Evolutionary conservation across 2,113 vertebrate genomes (phyloP).

Genomic region (Cochlearius cochlearius): DNA sequence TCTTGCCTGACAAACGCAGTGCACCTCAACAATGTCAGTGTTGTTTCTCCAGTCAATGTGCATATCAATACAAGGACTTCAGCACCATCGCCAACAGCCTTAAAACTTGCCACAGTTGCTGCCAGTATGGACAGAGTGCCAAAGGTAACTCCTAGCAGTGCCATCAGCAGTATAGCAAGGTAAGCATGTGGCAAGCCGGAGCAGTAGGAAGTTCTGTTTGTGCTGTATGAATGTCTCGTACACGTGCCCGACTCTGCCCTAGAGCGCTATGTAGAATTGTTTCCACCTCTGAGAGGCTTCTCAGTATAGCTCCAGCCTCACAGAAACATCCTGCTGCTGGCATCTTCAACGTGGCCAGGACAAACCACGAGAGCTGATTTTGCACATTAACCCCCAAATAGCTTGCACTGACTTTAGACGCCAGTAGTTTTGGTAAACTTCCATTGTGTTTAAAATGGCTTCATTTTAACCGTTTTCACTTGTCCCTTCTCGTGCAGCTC

Average conservation of each 20-base stretch:
- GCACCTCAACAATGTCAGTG: slow-evolving; percentile 86
- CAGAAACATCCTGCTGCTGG: neutral
- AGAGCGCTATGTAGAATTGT: neutral
- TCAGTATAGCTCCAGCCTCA: neutral
- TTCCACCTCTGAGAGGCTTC: neutral
- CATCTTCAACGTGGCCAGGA: rapidly evolving
- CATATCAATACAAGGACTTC: slow-evolving; percentile 87
- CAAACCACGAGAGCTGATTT: neutral
- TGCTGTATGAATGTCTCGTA: rapidly evolving
- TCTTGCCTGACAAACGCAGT: slow-evolving; percentile 82
- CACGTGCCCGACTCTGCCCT: rapidly evolving
- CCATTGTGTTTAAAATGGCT: neutral
- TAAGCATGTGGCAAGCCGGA: neutral
- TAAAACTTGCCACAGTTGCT: slow-evolving; percentile 92
- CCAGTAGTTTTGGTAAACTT: neutral
- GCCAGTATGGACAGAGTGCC: slow-evolving; percentile 89
- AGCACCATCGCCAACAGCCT: slow-evolving; percentile 88
- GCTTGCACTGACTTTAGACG: neutral
- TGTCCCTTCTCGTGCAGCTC: neutral
- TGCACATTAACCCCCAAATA: neutral
- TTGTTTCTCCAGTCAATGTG: slow-evolving; percentile 88
- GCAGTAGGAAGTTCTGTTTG: rapidly evolving
- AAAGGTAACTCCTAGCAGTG: slow-evolving; percentile 89
- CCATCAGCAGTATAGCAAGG: slow-evolving; percentile 89
- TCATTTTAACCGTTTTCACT: neutral